These are phyloP conservation scores for Drosophila suzukii DNA, from an alignment of 1,140 invertebrate species.

Conservation along the genomic window DNA sequence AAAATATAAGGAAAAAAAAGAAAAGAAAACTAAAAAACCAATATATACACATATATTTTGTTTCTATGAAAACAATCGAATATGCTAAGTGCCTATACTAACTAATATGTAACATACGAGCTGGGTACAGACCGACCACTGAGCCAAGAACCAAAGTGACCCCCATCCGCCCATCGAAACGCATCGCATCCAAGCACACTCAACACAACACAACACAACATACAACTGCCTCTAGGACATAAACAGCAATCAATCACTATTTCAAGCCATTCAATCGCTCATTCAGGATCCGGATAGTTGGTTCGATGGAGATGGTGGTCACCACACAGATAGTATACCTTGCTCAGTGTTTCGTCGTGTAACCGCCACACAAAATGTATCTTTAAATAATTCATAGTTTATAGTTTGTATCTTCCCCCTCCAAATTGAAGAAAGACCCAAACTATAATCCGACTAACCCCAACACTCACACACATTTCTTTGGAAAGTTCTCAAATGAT, in stretches of 20 bases:
- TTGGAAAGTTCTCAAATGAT: conserved; percentile 66
- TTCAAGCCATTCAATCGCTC: conserved; percentile 1
- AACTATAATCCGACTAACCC: conserved; percentile 24
- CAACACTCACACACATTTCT: conserved; percentile 30
- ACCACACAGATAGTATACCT: conserved; percentile 38
- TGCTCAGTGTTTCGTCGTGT: conserved; percentile 60
- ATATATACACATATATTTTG: conserved; percentile 68
- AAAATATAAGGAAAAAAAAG: conserved; percentile 30
- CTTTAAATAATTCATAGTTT: conserved; percentile 53
- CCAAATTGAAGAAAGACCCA: conserved; percentile 30
- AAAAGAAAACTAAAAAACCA: conserved; percentile 42
- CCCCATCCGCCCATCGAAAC: conserved; percentile 2
- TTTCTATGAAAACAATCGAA: conserved; percentile 82
- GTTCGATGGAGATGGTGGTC: conserved; percentile 9
- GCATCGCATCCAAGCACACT: background rate
- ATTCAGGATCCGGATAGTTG: background rate
- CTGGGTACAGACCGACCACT: conserved; percentile 29
- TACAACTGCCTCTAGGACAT: conserved; percentile 35
- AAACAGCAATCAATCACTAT: conserved; percentile 3
- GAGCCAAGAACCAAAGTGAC: conserved; percentile 38
- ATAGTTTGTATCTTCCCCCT: conserved; percentile 48
- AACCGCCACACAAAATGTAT: conserved; percentile 35
- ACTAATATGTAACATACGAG: conserved; percentile 53
- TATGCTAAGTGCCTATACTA: conserved; percentile 82
- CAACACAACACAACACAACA: conserved; percentile 3